Conservation (phyloP, 2,113 vertebrate species). For the Indri indri region DNA sequence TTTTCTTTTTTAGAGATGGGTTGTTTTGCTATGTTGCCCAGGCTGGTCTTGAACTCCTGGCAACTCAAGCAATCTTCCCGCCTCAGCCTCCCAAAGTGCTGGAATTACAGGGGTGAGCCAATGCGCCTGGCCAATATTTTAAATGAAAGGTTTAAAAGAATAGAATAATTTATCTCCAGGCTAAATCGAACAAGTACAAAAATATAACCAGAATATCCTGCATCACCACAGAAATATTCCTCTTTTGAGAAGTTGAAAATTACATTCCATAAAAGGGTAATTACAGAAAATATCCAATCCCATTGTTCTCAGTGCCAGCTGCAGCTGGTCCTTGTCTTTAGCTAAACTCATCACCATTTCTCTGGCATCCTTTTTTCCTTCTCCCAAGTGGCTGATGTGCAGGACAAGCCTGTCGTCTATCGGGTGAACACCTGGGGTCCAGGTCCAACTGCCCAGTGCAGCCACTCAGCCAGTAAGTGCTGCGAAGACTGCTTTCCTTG, state of each 20-base stretch:
- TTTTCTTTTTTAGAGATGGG: too few relatives aligned
- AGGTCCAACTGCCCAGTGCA: fast-evolving
- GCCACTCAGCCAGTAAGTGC: background rate
- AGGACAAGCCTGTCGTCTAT: background rate
- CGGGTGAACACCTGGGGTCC: background rate
- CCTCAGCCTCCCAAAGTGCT: too few relatives aligned
- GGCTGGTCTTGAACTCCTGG: too few relatives aligned
- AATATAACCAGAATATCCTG: background rate
- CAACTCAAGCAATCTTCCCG: too few relatives aligned
- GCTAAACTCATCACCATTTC: background rate
- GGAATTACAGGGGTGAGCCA: too few relatives aligned
- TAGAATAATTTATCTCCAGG: background rate
- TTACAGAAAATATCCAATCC: background rate
- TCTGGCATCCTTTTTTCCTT: fast-evolving
- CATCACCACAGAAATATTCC: background rate
- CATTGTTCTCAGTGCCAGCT: background rate
- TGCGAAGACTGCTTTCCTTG: background rate
- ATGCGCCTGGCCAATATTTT: background rate
- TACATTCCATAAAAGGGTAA: background rate
- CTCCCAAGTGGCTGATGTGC: background rate
- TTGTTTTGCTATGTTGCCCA: too few relatives aligned
- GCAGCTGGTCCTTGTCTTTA: background rate
- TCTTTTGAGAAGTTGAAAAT: background rate
- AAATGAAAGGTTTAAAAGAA: background rate
- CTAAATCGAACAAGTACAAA: background rate